Conservation (phyloP, 37 sponge, comb jelly and placozoan species). For the Geodia barretti region DNA sequence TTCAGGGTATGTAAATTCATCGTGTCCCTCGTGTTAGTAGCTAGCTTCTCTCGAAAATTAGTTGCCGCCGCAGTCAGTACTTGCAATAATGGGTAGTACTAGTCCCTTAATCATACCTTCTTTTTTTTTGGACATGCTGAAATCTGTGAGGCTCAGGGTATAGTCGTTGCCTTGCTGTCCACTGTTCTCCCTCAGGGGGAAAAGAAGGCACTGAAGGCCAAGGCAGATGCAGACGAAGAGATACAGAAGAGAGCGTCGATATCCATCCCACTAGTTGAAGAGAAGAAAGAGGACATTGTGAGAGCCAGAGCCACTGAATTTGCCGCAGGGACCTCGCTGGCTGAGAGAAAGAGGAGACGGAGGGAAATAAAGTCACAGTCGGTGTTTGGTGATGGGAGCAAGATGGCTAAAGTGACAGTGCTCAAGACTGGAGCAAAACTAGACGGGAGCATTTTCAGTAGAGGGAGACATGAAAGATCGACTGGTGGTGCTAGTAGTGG, state of each 20-base stretch:
- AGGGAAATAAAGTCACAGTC: constrained; percentile 51
- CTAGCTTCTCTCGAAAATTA: too few relatives aligned
- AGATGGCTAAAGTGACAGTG: constrained; percentile 11
- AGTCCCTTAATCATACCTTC: too few relatives aligned
- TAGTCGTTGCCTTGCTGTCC: too few relatives aligned
- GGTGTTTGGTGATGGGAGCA: constrained; percentile 8
- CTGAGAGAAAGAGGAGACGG: constrained; percentile 29
- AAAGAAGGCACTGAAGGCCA: constrained; percentile 47
- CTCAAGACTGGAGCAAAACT: constrained; percentile 26
- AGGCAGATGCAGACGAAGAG: constrained; percentile 48
- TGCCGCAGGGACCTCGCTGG: constrained; percentile 5
- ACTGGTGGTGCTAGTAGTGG: neutral
- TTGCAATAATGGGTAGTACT: too few relatives aligned
- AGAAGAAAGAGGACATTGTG: constrained; percentile 59
- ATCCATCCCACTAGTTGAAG: constrained; percentile 63
- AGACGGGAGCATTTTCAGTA: constrained; percentile 11
- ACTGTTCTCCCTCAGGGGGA: constrained; percentile 72
- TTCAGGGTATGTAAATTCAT: constrained; percentile 69
- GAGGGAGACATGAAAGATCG: neutral
- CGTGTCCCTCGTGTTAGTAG: too few relatives aligned
- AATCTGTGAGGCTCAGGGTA: too few relatives aligned
- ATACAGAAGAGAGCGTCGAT: constrained; percentile 54
- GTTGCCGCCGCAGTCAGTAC: too few relatives aligned
- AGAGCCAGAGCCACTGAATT: constrained; percentile 53
- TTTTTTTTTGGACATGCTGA: too few relatives aligned